Percentiles rank a stretch among this genome's conserved stretches.
phyloP scores from a whole-genome alignment of 2,797 vertebrate genomes.

The Helarctos malayanus region DNA sequence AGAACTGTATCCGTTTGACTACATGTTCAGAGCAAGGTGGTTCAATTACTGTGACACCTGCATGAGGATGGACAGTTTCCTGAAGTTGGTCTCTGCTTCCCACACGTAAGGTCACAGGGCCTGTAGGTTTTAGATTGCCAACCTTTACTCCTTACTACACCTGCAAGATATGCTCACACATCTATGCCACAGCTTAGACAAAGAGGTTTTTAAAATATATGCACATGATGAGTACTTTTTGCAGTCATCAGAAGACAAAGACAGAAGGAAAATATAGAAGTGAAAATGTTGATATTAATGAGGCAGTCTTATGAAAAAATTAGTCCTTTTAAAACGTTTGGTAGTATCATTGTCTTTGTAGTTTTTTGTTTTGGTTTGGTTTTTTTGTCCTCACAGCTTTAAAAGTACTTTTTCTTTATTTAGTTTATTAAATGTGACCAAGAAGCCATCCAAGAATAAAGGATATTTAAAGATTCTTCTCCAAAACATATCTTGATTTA shows the following conservation, averaged over 20 bases:
- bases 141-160: background rate
- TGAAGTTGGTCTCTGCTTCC: background rate
- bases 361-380: background rate
- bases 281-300: background rate
- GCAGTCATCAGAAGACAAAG: background rate
- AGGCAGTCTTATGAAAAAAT: background rate
- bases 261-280: constrained; percentile 9
- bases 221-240: background rate
- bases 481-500: background rate
- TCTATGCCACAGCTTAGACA: background rate
- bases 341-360: background rate
- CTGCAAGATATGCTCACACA: background rate
- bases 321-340: background rate
- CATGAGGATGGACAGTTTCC: background rate
- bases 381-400: background rate
- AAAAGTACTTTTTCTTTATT: constrained; percentile 40
- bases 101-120: background rate
- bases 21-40: background rate
- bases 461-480: background rate
- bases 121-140: background rate
- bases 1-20: background rate
- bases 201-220: background rate
- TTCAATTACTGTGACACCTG: background rate
- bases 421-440: background rate
- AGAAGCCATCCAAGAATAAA: background rate